Conservation (phyloP, 1,140 invertebrate genomes). For the Coelopa frigida region DNA sequence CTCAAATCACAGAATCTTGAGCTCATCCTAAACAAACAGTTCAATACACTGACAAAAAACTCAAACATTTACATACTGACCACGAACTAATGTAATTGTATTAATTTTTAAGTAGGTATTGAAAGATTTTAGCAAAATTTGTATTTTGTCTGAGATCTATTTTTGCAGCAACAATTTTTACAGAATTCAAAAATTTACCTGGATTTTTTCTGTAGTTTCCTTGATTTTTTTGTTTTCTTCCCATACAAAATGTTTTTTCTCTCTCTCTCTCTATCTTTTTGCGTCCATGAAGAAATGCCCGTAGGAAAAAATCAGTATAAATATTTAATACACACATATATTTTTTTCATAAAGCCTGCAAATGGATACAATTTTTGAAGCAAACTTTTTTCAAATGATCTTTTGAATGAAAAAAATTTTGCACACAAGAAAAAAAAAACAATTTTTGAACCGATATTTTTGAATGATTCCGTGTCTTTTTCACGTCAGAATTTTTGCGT, state of each 20-base stretch:
- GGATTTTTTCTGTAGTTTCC: neutral
- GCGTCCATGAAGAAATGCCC: neutral
- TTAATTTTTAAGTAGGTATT: neutral
- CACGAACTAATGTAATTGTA: neutral
- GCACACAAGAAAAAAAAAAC: constrained; percentile 11
- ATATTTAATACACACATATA: no score
- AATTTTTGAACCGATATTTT: constrained; percentile 3
- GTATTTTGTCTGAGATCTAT: constrained; percentile 2
- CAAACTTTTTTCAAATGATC: constrained; percentile 15
- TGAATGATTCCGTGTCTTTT: constrained; percentile 10
- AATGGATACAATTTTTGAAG: constrained; percentile 8
- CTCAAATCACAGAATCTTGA: neutral
- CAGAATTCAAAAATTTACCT: neutral
- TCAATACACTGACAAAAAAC: neutral
- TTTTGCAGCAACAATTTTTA: neutral
- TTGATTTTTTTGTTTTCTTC: neutral
- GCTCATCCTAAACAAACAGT: constrained; percentile 1
- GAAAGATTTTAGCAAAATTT: neutral
- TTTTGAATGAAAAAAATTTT: constrained; percentile 8
- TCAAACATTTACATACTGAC: neutral
- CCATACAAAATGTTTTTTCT: neutral
- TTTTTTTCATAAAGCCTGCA: no score
- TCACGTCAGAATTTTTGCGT: constrained; percentile 24
- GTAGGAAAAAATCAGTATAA: no score
- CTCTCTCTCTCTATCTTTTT: neutral